Base-by-base conservation (phyloP, 35 echinoderm and acorn worm genomes). In the Holothuria glaberrima region DNA sequence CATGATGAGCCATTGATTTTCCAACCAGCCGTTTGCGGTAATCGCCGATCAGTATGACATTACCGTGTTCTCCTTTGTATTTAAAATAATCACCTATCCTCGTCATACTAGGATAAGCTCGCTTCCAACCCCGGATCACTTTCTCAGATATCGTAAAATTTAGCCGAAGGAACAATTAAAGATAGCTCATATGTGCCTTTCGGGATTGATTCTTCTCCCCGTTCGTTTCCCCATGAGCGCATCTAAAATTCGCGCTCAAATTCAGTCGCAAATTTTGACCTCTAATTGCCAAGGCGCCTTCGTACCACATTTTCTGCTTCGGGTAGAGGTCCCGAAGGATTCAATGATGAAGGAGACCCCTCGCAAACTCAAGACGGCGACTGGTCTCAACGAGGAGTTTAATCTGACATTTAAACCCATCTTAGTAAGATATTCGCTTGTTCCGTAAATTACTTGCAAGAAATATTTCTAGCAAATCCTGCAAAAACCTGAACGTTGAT, bases 151-250 rank as follows among this genome's bases (percentile, higher is more conserved):
- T 48, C 74, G 18, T 50, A 48, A 78, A 78, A 78, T 33, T 84
- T 84, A 61, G 80, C 59, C 80, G 56, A 19, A 35, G 59, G 80
- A 59, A 59, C 80, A 84, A 84, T 84, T 84, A 84, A 84, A 58
- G 80, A 84, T 84, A 84, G 80, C 52, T 84, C 80, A 59, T 84
- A 84, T 84, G 33, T 84, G 52, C 59, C 57, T 48, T 84, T 84
- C 19, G 30, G 19, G 46, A 82, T 84, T 84, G 54, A 84, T 84
- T 84, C 52, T 35, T 29, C 33, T 84, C 52, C 58, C 54, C 80
- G 52, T 61, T 61, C 27, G 10, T 84, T 84, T 64, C 57, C 80
- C 59, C 52, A 84, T 61, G 80, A 84, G 80, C 59, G 24, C 80
- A 84, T 59, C 80, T 84, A 32, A 24, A 48, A 78, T 78, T 78